Conservation (phyloP, 2,113 vertebrate genomes). For the Monopterus albus region DNA sequence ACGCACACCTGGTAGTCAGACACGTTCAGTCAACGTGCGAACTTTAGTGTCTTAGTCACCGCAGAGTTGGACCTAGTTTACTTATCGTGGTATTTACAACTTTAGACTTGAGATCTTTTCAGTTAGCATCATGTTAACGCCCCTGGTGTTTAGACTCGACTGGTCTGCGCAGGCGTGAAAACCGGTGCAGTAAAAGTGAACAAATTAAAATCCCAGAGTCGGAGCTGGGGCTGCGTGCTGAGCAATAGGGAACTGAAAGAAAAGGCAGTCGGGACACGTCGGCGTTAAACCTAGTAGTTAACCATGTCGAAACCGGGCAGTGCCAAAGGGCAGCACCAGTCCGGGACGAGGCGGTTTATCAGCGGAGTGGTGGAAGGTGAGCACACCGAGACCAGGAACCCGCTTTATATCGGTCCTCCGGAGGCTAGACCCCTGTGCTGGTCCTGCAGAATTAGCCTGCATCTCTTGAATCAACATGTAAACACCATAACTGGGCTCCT, state of each 20-base stretch:
- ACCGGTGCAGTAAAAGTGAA: neutral
- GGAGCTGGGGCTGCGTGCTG: neutral
- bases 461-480: neutral
- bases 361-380: slow-evolving; percentile 96
- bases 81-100: slow-evolving; percentile 2
- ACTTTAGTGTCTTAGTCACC: too few relatives aligned
- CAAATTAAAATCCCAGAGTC: neutral
- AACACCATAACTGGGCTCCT: neutral
- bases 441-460: neutral
- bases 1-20: slow-evolving; percentile 46
- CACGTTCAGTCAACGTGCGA: neutral
- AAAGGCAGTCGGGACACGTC: too few relatives aligned
- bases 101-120: slow-evolving; percentile 12
- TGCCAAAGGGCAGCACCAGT: neutral
- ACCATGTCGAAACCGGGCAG: slow-evolving; percentile 62
- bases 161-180: slow-evolving; percentile 76
- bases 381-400: slow-evolving; percentile 20
- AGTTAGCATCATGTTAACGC: neutral
- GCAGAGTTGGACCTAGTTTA: neutral
- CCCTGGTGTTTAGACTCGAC: neutral
- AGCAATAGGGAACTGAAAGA: neutral
- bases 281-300: neutral
- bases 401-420: neutral
- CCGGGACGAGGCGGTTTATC: slow-evolving; percentile 83
- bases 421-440: neutral